Conservation (phyloP, 2,888 invertebrate genomes). For the Mamestra brassicae region DNA sequence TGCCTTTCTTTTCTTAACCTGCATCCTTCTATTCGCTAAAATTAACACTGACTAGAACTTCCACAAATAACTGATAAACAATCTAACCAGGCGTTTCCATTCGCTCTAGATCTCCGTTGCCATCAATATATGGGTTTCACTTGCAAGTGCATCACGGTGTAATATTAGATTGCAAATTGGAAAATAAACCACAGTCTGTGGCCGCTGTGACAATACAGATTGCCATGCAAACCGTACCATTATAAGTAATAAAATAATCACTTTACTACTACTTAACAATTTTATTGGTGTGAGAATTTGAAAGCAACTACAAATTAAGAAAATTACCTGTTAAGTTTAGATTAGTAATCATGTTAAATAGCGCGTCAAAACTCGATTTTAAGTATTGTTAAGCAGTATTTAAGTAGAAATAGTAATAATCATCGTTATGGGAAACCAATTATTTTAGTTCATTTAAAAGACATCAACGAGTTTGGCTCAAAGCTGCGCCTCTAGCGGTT, state of each 20-base stretch:
- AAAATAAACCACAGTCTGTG: constrained; percentile 71
- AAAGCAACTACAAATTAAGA: neutral
- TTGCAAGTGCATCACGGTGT: constrained; percentile 63
- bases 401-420: neutral
- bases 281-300: constrained; percentile 8
- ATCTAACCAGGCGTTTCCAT: constrained; percentile 13
- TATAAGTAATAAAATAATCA: constrained; percentile 18
- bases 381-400: neutral
- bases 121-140: constrained; percentile 66
- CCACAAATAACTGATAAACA: too few relatives aligned
- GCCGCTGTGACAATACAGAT: constrained; percentile 51
- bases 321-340: constrained; percentile 1
- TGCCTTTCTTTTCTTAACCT: too few relatives aligned
- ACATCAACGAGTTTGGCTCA: constrained; percentile 53
- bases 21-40: neutral
- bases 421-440: neutral
- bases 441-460: constrained; percentile 52
- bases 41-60: neutral
- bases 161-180: constrained; percentile 61
- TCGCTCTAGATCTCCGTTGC: constrained; percentile 35
- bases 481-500: constrained; percentile 21
- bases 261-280: neutral
- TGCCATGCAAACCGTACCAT: neutral
- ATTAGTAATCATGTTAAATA: constrained; percentile 1
- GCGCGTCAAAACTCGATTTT: neutral